Base-by-base conservation (phyloP, 2,888 invertebrate genomes). In the Mythimna loreyi region DNA sequence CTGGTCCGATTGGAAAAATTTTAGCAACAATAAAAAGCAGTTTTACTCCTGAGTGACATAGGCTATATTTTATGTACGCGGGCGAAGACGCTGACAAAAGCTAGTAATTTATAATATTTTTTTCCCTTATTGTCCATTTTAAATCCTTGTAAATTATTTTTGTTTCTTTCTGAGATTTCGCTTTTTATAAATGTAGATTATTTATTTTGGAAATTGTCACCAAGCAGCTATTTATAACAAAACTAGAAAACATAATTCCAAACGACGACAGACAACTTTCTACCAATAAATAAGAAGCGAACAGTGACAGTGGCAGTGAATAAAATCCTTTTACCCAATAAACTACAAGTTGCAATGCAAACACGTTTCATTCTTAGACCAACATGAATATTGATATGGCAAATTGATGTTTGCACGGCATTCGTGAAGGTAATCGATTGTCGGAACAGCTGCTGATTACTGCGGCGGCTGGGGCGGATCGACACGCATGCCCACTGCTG, bases 311-410 rank as follows among this genome's bases (percentile, higher is more conserved):
- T 33, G 77, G 45, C 61, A 56, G 23, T 56, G 16, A 57, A 56
- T 43, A 25, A 3, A 72, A 72, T 72, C 30, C 21, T 72, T 72
- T 61, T 77, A 72, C n/a, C 21, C 6, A 50, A 70, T 47, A 69
- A 58, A 49, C 47, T 47, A 28, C 45, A 23, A 60, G 23, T 66
- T 47, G 40, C 33, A 53, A 67, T 40, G 5, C n/a, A 50, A 72
- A 78, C 80, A 72, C 13, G 58, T 66, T 72, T 60, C 64, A 64
- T 67, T 82, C 45, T 56, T n/a, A 65, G 58, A 63, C 63, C 66
- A 49, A 55, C 67, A 78, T 78, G 60, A 67, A 81, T 81, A 77
- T 77, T 77, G 78, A 80, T 77, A 43, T 45, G 57, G 72, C 57
- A 43, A 81, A 81, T 78, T 78, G 59, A 64, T 56, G 47, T 61